Base-by-base conservation (phyloP, 1,140 invertebrate species). In the Ceratina calcarata region DNA sequence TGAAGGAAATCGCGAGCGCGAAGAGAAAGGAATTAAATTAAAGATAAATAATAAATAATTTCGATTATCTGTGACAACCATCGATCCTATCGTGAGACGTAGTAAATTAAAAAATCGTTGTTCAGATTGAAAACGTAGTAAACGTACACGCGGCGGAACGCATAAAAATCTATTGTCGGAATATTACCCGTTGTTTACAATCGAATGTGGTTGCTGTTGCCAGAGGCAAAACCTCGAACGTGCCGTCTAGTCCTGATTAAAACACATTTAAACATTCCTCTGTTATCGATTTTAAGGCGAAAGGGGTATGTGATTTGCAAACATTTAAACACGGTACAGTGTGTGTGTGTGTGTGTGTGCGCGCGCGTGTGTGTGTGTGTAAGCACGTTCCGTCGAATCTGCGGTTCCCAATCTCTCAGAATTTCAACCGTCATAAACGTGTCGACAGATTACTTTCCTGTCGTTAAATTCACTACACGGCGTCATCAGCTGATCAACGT, bases 141-240 rank as follows among this genome's bases (percentile, higher is more conserved):
- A 45, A 45, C 37, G 37, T 45, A 45, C 37, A 45, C 37, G 37
- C 6, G 37, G 37, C 6, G 37, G 10, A 45, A 45, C 37, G 37
- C 37, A 45, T 45, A 45, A 45, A 45, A 45, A 45, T 45, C 37
- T 64, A 49, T 75, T 58, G 49, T 73, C 85, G 78, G 64, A 57
- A 80, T 71, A 74, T 74, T 86, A 70, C 67, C 51, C 61, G 37
- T 65, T 65, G 82, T 78, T 91, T 91, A 92, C 83, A 92, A 91
- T 89, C 90, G 88, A 89, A 93, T 92, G 86, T 92, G 91, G 84
- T 93, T 93, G 91, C 92, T 93, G 91, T 92, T 93, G 88, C 91
- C 92, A 73, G 89, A 86, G 80, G 91, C 88, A 86, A 91, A 88
- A 87, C 88, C 89, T 90, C 91, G 89, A 81, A 91, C 88, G 78